Conservation (phyloP, 2,113 vertebrate species). For the Ginglymostoma cirratum region DNA sequence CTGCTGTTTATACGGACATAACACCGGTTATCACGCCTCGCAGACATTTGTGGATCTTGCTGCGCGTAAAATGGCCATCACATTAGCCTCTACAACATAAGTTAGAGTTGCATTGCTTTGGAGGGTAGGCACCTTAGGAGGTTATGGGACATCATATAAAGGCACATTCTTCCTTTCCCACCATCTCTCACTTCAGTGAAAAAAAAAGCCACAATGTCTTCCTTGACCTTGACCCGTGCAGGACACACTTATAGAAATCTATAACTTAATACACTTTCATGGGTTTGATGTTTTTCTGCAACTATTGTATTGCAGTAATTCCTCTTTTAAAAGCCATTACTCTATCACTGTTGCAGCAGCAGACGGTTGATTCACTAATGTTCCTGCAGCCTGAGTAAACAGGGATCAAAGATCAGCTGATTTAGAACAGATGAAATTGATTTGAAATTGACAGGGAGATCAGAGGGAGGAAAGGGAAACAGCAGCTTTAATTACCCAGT, state of each 20-base stretch:
- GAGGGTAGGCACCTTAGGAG: neutral
- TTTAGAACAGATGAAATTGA: neutral
- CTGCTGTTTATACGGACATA: neutral
- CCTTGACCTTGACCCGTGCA: neutral
- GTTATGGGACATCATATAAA: neutral
- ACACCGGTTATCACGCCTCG: neutral
- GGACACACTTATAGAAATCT: neutral
- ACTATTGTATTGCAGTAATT: conserved; percentile 8
- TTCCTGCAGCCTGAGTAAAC: neutral
- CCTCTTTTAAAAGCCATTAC: conserved; percentile 4
- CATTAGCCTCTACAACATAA: neutral
- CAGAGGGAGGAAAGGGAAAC: neutral
- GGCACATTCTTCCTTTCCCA: neutral
- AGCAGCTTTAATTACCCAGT: neutral
- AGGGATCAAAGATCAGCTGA: neutral
- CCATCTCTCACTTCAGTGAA: neutral
- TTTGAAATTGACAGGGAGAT: neutral
- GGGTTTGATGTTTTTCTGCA: neutral
- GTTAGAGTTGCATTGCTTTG: neutral
- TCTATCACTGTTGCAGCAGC: neutral
- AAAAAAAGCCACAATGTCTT: neutral
- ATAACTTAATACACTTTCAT: conserved; percentile 16
- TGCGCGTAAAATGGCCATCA: neutral
- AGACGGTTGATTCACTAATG: neutral
- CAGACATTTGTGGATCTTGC: neutral